These are phyloP conservation scores for Microtus pennsylvanicus DNA, from an alignment of 2,113 vertebrate genomes.

Conservation along the genomic window DNA sequence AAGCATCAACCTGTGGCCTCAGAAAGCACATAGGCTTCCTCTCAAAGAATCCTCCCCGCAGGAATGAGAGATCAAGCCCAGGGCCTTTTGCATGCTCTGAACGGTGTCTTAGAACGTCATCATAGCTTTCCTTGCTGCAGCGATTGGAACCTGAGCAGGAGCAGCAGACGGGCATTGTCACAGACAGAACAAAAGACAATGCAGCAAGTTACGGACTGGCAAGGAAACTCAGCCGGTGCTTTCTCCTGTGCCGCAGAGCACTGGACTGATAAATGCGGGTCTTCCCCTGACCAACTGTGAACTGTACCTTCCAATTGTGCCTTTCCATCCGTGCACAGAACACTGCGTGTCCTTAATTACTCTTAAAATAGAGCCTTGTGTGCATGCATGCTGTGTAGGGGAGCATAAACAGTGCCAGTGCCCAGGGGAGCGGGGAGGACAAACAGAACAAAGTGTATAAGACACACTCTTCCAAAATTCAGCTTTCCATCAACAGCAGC, in stretches of 20 bases:
- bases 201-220: neutral
- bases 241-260: neutral
- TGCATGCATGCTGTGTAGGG: neutral
- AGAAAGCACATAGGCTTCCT: neutral
- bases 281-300: neutral
- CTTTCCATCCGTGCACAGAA: neutral
- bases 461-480: fast-evolving
- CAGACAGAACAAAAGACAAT: neutral
- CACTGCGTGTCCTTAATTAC: neutral
- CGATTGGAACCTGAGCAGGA: neutral
- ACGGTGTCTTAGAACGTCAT: neutral
- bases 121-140: neutral
- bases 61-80: neutral
- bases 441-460: neutral
- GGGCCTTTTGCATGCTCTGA: neutral
- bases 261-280: neutral
- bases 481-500: neutral
- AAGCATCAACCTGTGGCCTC: neutral
- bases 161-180: neutral
- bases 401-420: neutral
- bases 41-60: neutral
- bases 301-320: neutral
- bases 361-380: neutral
- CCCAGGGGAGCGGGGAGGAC: neutral
- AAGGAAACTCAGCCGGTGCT: neutral